Percentiles rank a stretch among this genome's conserved stretches.
Conservation (phyloP, 2,888 invertebrate species). For the Muscina levida region DNA sequence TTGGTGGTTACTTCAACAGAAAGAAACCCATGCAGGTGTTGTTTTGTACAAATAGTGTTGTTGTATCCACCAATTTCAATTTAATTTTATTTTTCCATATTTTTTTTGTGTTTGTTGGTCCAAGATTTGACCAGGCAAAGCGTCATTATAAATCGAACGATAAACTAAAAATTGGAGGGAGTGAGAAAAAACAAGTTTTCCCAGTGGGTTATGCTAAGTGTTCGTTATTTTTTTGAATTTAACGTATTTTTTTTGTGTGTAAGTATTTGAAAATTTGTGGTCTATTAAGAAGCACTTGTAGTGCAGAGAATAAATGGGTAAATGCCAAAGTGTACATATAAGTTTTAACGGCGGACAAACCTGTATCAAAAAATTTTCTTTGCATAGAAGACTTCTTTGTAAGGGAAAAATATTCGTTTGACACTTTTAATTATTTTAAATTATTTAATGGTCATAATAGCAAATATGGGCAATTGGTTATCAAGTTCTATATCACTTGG, state of each 20-base stretch:
- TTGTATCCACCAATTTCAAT: slow-evolving; percentile 64
- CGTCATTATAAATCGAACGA: slow-evolving; percentile 58
- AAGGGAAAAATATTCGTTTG: no score
- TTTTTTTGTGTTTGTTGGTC: slow-evolving; percentile 22
- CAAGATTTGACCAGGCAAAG: slow-evolving; percentile 62
- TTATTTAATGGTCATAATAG: no score
- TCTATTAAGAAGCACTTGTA: no score
- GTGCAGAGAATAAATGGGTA: no score
- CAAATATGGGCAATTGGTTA: no score
- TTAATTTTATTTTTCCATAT: slow-evolving; percentile 71
- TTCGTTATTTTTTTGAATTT: slow-evolving; percentile 61
- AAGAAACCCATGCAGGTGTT: slow-evolving; percentile 76
- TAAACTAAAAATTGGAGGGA: slow-evolving; percentile 35
- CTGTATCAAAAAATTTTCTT: no score
- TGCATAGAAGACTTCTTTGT: no score
- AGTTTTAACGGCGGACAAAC: no score
- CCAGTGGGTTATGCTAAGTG: slow-evolving; percentile 62
- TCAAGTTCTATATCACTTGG: no score
- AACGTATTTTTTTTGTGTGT: slow-evolving; percentile 51
- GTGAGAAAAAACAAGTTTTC: slow-evolving; percentile 63
- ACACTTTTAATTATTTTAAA: no score
- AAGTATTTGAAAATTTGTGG: no score
- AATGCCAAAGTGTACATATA: no score
- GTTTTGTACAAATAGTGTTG: slow-evolving; percentile 75
- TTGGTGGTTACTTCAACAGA: not conserved